Base-by-base conservation (phyloP, 2,888 invertebrate species). In the Cryptops parisi region DNA sequence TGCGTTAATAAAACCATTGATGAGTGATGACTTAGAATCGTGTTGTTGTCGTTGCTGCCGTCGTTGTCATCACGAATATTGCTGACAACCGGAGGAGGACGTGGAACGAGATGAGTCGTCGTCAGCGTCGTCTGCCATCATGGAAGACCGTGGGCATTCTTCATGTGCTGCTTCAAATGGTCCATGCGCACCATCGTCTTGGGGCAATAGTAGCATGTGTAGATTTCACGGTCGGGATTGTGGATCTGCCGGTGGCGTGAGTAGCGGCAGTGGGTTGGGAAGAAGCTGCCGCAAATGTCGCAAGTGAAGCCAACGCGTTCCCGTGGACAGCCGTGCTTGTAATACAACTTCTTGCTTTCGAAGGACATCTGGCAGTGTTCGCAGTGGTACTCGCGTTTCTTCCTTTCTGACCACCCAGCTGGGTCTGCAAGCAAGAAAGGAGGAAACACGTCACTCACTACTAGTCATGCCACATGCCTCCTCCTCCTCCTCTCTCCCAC, bases 341-440 rank as follows among this genome's bases (percentile, higher is more conserved):
- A 53, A 40, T 54, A 50, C 25, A 54, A 24, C 39, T 39, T 51
- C 55, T 55, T 55, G 53, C 51, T 54, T 47, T 54, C 53, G 44
- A 55, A 55, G 25, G 53, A 50, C 47, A 33, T 38, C 55, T 55
- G 55, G 55, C 55, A 55, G 54, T 55, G 55, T 44, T 55, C 55
- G 51, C 55, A 55, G 55, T 55, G 55, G 55, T 55, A 55, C 41
- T 55, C 53, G 39, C 55, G 49, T 44, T 45, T 53, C 55, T 48
- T 55, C 55, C 55, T 49, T 54, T 55, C 53, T 51, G 54, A 44
- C 55, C 53, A 55, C 51, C 54, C 55, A 52, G 54, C 49, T 33
- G 49, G 46, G 55, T 55, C 55, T 55, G 55, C 51, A 55, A 55
- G 54, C 55, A 55, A 55, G 55, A 53, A 54, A 55, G 55, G 54